Percentiles rank a stretch among this genome's conserved stretches.
These are phyloP conservation scores for Pheosia gnoma DNA, from an alignment of 2,888 invertebrate species.

Conservation along the genomic window DNA sequence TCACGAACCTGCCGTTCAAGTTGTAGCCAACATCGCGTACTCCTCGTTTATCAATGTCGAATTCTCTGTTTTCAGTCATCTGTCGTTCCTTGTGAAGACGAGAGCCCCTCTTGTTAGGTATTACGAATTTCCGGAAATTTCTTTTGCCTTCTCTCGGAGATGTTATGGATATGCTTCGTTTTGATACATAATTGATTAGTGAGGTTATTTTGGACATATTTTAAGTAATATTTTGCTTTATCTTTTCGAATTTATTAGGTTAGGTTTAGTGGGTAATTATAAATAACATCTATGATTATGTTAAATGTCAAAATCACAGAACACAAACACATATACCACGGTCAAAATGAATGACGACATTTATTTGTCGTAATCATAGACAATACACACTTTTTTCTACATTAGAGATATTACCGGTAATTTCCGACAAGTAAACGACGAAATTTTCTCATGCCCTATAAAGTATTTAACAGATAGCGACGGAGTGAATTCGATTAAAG, in stretches of 20 bases:
- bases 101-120: slow-evolving; percentile 90
- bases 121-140: slow-evolving; percentile 92
- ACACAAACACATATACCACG: neutral
- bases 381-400: neutral
- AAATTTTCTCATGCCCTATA: no score
- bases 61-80: slow-evolving; percentile 83
- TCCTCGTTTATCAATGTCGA: slow-evolving; percentile 89
- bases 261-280: slow-evolving; percentile 19
- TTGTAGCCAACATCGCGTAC: slow-evolving; percentile 86
- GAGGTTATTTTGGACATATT: slow-evolving; percentile 69
- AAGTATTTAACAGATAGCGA: no score
- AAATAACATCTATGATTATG: no score
- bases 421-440: neutral
- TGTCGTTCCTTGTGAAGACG: slow-evolving; percentile 86
- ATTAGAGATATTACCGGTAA: neutral
- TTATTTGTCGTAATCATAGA: neutral
- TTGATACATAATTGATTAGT: slow-evolving; percentile 62
- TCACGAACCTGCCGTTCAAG: slow-evolving; percentile 82
- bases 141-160: slow-evolving; percentile 86
- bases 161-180: slow-evolving; percentile 67
- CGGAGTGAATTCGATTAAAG: no score
- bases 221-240: slow-evolving; percentile 10
- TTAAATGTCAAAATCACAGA: slow-evolving; percentile 8
- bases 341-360: neutral
- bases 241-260: slow-evolving; percentile 33